Evolutionary conservation across 2,888 invertebrate genomes (phyloP).

Genomic region (Apomyelois bistriatella): DNA sequence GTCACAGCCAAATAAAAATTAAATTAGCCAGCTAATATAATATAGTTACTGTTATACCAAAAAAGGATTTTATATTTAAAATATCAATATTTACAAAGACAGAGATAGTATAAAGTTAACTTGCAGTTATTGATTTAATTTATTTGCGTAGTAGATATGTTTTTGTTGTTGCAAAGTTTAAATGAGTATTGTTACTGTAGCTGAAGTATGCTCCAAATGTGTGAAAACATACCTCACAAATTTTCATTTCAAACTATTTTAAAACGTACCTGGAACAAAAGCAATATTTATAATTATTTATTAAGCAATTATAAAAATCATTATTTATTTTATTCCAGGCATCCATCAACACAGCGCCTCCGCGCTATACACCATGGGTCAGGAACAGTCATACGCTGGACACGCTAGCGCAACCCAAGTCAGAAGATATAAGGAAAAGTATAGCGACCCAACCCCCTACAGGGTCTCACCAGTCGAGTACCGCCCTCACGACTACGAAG

Average conservation of each 20-base stretch:
- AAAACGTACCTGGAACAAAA: slow-evolving; percentile 14
- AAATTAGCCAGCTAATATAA: too few species aligned
- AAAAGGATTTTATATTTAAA: too few species aligned
- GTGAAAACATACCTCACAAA: neutral
- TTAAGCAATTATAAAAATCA: too few species aligned
- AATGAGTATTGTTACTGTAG: too few species aligned
- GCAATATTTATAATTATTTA: neutral
- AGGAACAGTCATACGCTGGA: slow-evolving; percentile 65
- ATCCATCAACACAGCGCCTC: slow-evolving; percentile 43
- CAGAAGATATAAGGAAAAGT: slow-evolving; percentile 56
- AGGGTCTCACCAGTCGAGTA: slow-evolving; percentile 43
- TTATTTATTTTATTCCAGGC: slow-evolving; percentile 60
- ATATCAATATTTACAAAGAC: too few species aligned
- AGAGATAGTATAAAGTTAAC: too few species aligned
- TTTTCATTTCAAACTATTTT: slow-evolving; percentile 5
- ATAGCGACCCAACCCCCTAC: slow-evolving; percentile 51
- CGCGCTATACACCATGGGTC: slow-evolving; percentile 64
- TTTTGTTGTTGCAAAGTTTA: too few species aligned
- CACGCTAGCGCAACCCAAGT: slow-evolving; percentile 56
- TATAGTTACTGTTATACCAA: too few species aligned
- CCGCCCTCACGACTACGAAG: slow-evolving; percentile 46
- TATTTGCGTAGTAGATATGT: too few species aligned
- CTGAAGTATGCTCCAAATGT: too few species aligned
- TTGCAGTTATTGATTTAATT: too few species aligned
- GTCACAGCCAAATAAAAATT: too few species aligned